These are phyloP conservation scores for Tetragonula carbonaria DNA, from an alignment of 2,888 invertebrate species.

Conservation along the genomic window DNA sequence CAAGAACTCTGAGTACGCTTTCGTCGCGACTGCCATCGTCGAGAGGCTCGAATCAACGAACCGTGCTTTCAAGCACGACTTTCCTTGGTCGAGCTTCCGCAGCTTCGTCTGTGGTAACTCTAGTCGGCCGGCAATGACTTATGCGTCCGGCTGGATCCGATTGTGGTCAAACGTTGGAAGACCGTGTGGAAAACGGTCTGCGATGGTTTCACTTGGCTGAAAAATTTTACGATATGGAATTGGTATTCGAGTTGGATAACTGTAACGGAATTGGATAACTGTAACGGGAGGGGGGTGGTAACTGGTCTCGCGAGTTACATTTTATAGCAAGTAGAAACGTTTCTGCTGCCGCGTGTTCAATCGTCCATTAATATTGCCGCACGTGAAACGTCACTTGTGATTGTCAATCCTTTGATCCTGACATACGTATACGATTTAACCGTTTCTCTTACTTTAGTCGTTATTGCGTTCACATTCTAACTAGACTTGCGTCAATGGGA, in stretches of 20 bases:
- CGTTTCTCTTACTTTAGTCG: too few species aligned
- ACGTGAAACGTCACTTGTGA: constrained; percentile 35
- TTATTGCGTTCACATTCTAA: too few species aligned
- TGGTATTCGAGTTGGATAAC: constrained; percentile 26
- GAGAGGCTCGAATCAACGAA: constrained; percentile 57
- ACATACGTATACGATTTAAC: too few species aligned
- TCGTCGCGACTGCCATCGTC: constrained; percentile 50
- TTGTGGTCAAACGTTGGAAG: constrained; percentile 49
- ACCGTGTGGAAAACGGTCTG: constrained; percentile 4
- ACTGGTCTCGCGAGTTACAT: constrained; percentile 16
- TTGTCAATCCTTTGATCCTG: constrained; percentile 12
- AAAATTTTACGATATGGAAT: constrained; percentile 52
- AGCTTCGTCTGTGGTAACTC: constrained; percentile 44
- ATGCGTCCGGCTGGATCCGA: constrained; percentile 55
- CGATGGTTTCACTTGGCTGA: constrained; percentile 18
- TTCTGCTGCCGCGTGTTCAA: constrained; percentile 21
- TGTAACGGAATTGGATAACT: not conserved
- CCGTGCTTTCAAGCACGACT: constrained; percentile 50
- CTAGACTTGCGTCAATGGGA: too few species aligned
- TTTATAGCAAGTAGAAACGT: not conserved
- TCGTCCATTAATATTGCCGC: constrained; percentile 45
- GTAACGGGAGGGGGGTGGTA: not conserved
- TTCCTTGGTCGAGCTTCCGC: constrained; percentile 41
- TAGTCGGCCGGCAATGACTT: constrained; percentile 58
- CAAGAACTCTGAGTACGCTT: not conserved